Conservation (phyloP, 2,113 vertebrate species). For the Psilopsiagon aymara region DNA sequence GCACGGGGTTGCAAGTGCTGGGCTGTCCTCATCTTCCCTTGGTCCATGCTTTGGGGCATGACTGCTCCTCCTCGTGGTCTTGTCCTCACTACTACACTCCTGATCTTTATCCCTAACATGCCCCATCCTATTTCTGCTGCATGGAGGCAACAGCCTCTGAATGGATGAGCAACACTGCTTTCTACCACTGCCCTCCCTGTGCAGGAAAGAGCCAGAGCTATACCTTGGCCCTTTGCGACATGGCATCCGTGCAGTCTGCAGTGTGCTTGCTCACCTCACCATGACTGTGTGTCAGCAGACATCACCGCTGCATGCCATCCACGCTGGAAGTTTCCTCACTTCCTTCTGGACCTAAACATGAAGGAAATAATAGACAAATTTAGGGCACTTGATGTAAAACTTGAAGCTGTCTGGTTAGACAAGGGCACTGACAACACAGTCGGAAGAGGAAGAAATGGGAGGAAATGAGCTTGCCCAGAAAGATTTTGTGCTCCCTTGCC, state of each 20-base stretch:
- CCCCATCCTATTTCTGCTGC: neutral
- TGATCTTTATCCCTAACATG: neutral
- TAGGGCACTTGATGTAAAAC: neutral
- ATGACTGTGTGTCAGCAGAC: accelerated
- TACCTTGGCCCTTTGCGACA: neutral
- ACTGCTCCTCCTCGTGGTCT: accelerated
- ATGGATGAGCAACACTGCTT: neutral
- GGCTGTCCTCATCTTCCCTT: neutral
- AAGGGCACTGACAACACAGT: neutral
- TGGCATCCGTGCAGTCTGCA: accelerated
- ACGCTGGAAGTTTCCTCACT: neutral
- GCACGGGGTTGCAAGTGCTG: neutral
- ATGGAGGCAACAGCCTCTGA: neutral
- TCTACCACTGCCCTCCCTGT: neutral
- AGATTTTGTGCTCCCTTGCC: no score
- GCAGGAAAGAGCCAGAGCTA: neutral
- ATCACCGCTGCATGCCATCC: neutral
- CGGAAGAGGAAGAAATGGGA: neutral
- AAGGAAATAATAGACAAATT: neutral
- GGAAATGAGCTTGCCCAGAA: neutral
- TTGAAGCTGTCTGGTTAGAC: neutral
- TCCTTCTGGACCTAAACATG: neutral
- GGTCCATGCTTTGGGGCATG: accelerated
- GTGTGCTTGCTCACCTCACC: neutral
- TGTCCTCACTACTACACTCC: neutral